These are phyloP conservation scores for Halcyon badia DNA, from an alignment of 2,797 vertebrate genomes.

Conservation along the genomic window DNA sequence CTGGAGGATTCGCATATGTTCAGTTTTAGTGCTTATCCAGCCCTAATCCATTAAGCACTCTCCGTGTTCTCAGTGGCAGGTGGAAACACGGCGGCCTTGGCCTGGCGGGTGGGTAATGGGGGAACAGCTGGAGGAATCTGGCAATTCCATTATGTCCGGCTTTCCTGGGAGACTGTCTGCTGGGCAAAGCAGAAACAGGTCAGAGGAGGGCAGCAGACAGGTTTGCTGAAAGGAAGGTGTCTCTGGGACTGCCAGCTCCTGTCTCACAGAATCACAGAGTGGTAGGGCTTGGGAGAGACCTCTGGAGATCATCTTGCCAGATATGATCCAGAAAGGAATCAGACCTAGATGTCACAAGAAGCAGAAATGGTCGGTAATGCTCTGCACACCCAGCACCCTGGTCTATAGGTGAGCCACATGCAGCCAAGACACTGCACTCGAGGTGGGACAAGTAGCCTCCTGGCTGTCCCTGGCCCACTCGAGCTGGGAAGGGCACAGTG, in stretches of 20 bases:
- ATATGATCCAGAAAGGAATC: not conserved
- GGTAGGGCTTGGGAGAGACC: not conserved
- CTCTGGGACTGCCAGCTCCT: not conserved
- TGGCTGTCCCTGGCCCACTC: not conserved
- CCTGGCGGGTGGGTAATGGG: not conserved
- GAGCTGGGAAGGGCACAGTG: not conserved
- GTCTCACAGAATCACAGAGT: not conserved
- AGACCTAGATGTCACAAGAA: not conserved
- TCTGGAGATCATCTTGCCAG: not conserved
- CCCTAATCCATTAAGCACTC: not conserved
- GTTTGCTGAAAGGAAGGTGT: not conserved
- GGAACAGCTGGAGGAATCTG: not conserved
- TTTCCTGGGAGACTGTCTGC: not conserved
- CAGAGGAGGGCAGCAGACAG: not conserved
- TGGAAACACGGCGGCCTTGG: not conserved
- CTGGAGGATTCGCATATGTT: not conserved
- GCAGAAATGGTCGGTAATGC: too few species aligned
- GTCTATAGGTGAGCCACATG: not conserved
- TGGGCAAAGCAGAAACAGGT: not conserved
- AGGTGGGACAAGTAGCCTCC: not conserved
- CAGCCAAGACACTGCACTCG: accelerated
- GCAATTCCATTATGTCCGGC: not conserved
- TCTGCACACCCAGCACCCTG: not conserved
- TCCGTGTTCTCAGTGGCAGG: not conserved
- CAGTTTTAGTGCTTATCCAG: not conserved